These are phyloP conservation scores for Anastatus disparis DNA, from an alignment of 1,140 invertebrate species.

Conservation along the genomic window DNA sequence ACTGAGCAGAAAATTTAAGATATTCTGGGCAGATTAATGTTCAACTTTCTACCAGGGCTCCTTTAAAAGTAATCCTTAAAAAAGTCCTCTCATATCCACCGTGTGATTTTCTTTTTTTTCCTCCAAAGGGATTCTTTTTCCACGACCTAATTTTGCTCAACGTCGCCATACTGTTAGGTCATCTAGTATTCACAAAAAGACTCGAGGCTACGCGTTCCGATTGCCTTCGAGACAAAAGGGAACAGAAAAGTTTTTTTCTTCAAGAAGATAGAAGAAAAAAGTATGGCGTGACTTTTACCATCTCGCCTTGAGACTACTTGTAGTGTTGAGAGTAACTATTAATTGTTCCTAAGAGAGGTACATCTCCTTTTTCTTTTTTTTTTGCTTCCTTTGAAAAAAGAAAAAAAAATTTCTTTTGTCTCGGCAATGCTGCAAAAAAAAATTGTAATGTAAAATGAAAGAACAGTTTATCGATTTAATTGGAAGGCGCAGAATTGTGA, in stretches of 20 bases:
- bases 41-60: too few species aligned
- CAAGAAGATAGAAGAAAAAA: background rate
- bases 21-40: too few species aligned
- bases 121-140: too few species aligned
- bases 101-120: too few species aligned
- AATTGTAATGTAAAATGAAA: background rate
- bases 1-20: too few species aligned
- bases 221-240: background rate
- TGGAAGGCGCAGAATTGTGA: too few species aligned
- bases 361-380: background rate
- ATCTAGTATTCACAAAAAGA: background rate
- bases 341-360: conserved; percentile 13
- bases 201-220: conserved; percentile 8
- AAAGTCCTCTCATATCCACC: too few species aligned
- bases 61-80: too few species aligned
- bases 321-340: conserved; percentile 20
- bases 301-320: background rate
- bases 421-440: too few species aligned
- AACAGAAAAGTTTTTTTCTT: background rate
- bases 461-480: background rate
- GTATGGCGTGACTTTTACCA: background rate
- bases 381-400: too few species aligned
- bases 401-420: background rate
- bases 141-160: background rate
- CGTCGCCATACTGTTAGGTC: background rate